phyloP scores from a whole-genome alignment of 2,113 vertebrate genomes.

The Hippocampus mohnikei region DNA sequence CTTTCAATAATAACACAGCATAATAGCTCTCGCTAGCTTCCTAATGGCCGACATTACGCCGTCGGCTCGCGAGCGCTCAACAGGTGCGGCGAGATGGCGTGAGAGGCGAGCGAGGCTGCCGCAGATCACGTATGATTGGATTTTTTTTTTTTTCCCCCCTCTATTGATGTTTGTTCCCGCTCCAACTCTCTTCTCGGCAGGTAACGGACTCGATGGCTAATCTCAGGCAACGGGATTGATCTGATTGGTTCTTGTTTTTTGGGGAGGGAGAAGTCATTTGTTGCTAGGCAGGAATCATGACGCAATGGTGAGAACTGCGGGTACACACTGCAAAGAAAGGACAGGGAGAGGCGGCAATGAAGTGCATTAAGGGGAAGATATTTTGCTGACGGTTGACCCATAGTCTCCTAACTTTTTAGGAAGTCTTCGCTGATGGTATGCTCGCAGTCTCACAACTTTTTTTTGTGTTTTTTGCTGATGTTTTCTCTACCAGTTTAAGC shows the following conservation, averaged over 20 bases:
- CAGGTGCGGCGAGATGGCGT: background rate
- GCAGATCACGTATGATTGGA: background rate
- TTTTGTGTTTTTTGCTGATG: no score
- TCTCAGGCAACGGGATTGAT: background rate
- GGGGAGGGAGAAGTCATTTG: background rate
- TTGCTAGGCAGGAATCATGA: background rate
- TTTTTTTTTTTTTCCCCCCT: background rate
- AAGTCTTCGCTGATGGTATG: no score
- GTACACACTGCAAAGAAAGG: no score
- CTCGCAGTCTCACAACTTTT: no score
- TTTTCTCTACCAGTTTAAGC: no score
- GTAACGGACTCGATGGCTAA: background rate
- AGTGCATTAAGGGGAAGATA: no score
- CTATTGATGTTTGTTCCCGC: background rate
- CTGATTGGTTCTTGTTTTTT: background rate
- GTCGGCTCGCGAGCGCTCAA: background rate
- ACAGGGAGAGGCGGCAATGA: no score
- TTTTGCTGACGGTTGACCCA: no score
- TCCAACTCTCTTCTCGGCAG: background rate
- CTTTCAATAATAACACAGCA: constrained; percentile 1
- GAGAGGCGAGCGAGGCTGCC: background rate
- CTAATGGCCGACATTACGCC: constrained; percentile 2
- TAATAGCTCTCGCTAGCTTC: background rate
- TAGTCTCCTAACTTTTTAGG: no score
- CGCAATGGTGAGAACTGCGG: background rate